Percentiles rank a stretch among this genome's conserved stretches.
Conservation (phyloP, 2,113 vertebrate species). For the Anser brachyrhynchus region DNA sequence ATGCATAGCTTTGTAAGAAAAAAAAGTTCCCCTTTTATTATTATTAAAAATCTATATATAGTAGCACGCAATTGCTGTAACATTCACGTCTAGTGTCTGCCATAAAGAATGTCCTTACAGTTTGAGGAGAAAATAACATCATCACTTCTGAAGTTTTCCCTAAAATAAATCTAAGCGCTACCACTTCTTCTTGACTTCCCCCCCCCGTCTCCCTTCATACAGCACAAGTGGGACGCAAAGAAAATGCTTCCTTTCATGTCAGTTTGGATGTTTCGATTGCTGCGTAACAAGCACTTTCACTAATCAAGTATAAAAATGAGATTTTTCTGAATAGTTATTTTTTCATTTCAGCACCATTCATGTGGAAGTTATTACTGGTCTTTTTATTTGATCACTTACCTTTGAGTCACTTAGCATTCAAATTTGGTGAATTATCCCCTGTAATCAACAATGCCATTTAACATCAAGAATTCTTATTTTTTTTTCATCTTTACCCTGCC, state of each 20-base stretch:
- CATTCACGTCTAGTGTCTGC: not conserved
- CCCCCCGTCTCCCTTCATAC: not conserved
- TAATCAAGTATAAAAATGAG: not conserved
- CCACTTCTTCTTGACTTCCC: not conserved
- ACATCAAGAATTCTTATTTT: not conserved
- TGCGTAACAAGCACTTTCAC: not conserved
- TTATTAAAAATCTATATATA: not conserved
- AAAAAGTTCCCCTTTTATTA: not conserved
- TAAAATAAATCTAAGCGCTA: not conserved
- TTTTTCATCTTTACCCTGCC: not conserved
- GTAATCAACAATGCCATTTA: not conserved
- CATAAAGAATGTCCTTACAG: not conserved
- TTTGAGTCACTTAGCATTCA: not conserved
- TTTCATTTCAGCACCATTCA: not conserved
- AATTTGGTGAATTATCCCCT: not conserved
- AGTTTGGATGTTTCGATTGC: constrained; percentile 3
- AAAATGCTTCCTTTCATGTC: not conserved
- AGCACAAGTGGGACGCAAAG: not conserved
- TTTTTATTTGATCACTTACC: not conserved
- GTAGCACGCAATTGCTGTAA: not conserved
- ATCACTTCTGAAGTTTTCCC: not conserved
- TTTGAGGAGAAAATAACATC: not conserved
- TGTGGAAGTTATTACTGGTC: not conserved
- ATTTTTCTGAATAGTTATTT: not conserved
- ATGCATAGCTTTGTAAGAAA: not conserved